Base-by-base conservation (phyloP, 1,140 invertebrate species). In the Arion vulgaris region DNA sequence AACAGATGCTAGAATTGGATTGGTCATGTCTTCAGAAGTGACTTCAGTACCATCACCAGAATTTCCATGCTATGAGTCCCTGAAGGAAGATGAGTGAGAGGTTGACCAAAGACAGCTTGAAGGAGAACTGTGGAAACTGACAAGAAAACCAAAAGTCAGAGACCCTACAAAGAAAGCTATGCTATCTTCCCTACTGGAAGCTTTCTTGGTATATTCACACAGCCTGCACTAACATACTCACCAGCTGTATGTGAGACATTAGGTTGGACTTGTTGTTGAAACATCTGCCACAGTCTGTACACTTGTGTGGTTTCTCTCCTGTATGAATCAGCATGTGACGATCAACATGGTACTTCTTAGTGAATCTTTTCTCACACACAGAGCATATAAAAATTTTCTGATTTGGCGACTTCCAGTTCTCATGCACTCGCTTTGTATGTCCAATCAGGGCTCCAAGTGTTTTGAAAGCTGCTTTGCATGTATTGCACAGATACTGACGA, bases 271-370 rank as follows among this genome's bases (percentile, higher is more conserved):
- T 91, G 85, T 90, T 91, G 72, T 90, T 90, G 84, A 91, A 91
- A 57, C 89, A 90, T 62, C 89, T 84, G 1, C 89, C 90, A 87
- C 90, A 91, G 81, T 90, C 89, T n/a, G 87, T 86, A 85, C 90
- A 91, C 77, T 91, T 91, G 76, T 91, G 90, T 15, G 90, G 90
- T 75, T 90, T 90, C 83, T 91, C 90, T 62, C 90, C 90, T 39
- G 90, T 91, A 81, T 91, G 90, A 69, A 91, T 91, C 78, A 90
- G 83, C 89, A 91, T 90, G 83, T 91, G 90, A 13, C 90, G 77
- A 79, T 91, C 90, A 34, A 91, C 89, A 81, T 91, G 90, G 84
- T 91, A 91, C 83, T 91, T 91, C 87, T 91, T 91, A 1, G 89
- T 90, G 81, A 91, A 91, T 32, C 89, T 73, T 74, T 91, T 91